Percentiles rank a stretch among this genome's conserved stretches.
Evolutionary conservation across 2,888 invertebrate genomes (phyloP).

Genomic region (Latrodectus elegans): DNA sequence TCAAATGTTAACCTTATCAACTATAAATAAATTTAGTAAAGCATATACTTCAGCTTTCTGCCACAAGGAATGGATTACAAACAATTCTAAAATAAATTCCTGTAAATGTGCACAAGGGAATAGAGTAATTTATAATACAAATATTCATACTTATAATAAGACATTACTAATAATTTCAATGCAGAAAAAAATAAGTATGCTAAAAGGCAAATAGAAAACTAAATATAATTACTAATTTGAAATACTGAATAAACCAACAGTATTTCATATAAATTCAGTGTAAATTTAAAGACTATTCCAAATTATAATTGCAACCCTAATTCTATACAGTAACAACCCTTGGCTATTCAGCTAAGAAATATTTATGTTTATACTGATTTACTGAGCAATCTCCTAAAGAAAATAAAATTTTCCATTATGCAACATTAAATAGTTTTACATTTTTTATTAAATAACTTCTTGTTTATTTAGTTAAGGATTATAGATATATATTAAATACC

Average conservation of each 20-base stretch:
- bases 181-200: background rate
- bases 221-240: background rate
- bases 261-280: background rate
- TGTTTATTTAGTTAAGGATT: background rate
- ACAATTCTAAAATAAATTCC: too few relatives aligned
- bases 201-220: background rate
- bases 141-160: background rate
- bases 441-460: constrained; percentile 30
- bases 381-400: constrained; percentile 50
- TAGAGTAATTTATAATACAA: too few relatives aligned
- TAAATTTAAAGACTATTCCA: background rate
- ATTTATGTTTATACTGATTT: constrained; percentile 47
- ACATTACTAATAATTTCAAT: background rate
- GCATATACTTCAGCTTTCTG: too few relatives aligned
- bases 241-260: background rate
- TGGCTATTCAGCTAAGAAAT: constrained; percentile 53
- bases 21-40: too few relatives aligned
- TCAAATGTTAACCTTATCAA: too few relatives aligned
- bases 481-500: too few relatives aligned
- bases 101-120: too few relatives aligned
- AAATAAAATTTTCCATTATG: constrained; percentile 66
- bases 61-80: too few relatives aligned
- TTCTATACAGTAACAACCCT: constrained; percentile 45
- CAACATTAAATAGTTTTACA: constrained; percentile 65
- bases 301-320: constrained; percentile 21